Evolutionary conservation across 1,140 invertebrate species (phyloP).

Genomic region (Coenobita brevimanus): DNA sequence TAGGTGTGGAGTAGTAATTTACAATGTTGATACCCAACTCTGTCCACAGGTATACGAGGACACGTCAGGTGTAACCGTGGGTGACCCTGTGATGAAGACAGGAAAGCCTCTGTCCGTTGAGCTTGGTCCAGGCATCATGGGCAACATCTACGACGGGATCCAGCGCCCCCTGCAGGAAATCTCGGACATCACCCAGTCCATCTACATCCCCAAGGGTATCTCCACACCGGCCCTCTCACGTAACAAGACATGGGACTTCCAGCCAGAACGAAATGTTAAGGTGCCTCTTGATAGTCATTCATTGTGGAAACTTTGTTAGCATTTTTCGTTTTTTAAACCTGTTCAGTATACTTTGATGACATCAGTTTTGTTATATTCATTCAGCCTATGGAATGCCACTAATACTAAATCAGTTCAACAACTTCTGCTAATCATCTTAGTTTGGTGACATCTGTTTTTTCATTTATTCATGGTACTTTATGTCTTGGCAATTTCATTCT

Average conservation of each 20-base stretch:
- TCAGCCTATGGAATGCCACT: too few species aligned
- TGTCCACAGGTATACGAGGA: conserved; percentile 93
- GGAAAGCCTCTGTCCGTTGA: conserved; percentile 99
- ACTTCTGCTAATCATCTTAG: too few species aligned
- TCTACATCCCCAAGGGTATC: conserved; percentile 99
- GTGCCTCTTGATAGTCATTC: conserved; percentile 75
- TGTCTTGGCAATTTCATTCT: too few species aligned
- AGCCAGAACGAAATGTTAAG: conserved; percentile 86
- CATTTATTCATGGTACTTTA: too few species aligned
- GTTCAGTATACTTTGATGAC: too few species aligned
- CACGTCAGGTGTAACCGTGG: conserved; percentile 99
- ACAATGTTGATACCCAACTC: neutral
- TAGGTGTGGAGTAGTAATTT: too few species aligned
- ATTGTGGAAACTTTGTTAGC: neutral
- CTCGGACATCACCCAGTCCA: conserved; percentile 92
- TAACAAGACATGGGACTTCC: conserved; percentile 92
- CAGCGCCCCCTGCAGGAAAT: conserved; percentile 98
- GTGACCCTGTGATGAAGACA: conserved; percentile 97
- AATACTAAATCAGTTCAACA: too few species aligned
- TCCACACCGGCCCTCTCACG: conserved; percentile 94
- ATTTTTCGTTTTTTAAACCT: neutral
- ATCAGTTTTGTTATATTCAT: too few species aligned
- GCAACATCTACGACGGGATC: conserved; percentile 98
- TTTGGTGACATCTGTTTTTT: too few species aligned
- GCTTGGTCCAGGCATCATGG: conserved; percentile 99